These are phyloP conservation scores for Holcopasites calliopsidis DNA, from an alignment of 1,140 invertebrate genomes.

Conservation along the genomic window DNA sequence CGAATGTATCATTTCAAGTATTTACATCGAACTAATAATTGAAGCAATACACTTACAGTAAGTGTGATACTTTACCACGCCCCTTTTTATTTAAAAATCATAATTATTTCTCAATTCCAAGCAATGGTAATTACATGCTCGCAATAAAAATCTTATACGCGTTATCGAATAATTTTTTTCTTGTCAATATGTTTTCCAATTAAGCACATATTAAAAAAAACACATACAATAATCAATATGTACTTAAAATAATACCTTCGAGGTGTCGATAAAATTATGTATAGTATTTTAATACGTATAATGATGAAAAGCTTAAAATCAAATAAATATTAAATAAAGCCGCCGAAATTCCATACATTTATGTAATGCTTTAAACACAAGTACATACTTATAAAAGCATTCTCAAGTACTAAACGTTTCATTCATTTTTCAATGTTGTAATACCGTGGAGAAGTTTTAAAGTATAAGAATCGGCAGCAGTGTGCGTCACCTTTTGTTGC, in stretches of 20 bases:
- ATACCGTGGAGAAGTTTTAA: constrained; percentile 10
- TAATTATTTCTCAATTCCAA: not conserved
- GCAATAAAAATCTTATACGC: not conserved
- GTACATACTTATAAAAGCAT: not conserved
- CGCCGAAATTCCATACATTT: not conserved
- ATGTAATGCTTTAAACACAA: not conserved
- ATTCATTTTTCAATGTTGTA: not conserved
- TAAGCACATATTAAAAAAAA: not conserved
- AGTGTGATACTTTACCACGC: not conserved
- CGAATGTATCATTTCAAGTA: constrained; percentile 9
- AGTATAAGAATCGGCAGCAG: constrained; percentile 36
- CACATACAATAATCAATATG: too few species aligned
- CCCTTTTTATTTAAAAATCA: not conserved
- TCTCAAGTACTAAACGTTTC: not conserved
- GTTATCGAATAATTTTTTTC: not conserved
- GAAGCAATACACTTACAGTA: not conserved
- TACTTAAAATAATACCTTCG: constrained; percentile 31
- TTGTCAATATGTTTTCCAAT: not conserved
- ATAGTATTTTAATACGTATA: not conserved
- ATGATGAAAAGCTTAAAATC: not conserved
- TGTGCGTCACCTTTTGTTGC: constrained; percentile 26
- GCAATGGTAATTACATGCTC: not conserved
- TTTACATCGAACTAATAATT: not conserved
- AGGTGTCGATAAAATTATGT: constrained; percentile 1
- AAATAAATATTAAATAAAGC: constrained; percentile 23